A percentile compares a stretch with the other conserved stretches of the same genome.
These are phyloP conservation scores for Listronotus oregonensis DNA, from an alignment of 1,140 invertebrate species.

Conservation along the genomic window DNA sequence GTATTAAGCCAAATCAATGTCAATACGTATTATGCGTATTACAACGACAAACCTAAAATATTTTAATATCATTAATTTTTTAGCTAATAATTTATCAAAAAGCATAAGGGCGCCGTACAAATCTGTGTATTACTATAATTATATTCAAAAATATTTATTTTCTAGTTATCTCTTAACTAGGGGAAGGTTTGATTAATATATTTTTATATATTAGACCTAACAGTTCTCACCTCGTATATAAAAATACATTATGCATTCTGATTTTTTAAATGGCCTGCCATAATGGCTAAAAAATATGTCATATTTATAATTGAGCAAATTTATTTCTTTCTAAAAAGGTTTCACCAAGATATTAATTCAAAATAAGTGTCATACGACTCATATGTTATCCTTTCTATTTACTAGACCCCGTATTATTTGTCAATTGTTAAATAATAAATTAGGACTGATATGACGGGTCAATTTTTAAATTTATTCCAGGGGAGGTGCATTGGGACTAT, in stretches of 20 bases:
- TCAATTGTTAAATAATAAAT: slow-evolving; percentile 15
- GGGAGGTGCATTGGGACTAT: not conserved
- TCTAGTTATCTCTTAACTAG: too few species aligned
- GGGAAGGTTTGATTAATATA: too few species aligned
- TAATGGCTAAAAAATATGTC: slow-evolving; percentile 11
- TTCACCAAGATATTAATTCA: slow-evolving; percentile 5
- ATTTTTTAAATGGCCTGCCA: not conserved
- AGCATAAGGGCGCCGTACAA: too few species aligned
- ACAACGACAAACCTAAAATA: too few species aligned
- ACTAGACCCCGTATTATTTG: slow-evolving; percentile 9
- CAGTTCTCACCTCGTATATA: not conserved
- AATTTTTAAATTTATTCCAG: slow-evolving; percentile 7
- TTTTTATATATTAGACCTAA: too few species aligned
- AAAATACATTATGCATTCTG: not conserved
- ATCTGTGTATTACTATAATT: too few species aligned
- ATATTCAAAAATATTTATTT: too few species aligned
- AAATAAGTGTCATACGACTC: too few species aligned
- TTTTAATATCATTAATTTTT: too few species aligned
- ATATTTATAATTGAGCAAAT: slow-evolving; percentile 13
- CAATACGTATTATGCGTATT: too few species aligned
- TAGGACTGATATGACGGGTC: not conserved
- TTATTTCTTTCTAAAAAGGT: slow-evolving; percentile 5
- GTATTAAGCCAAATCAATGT: too few species aligned
- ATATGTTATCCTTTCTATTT: slow-evolving; percentile 7
- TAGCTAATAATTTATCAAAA: too few species aligned